phyloP scores from a whole-genome alignment of 1,140 invertebrate species.

The Pissodes strobi region DNA sequence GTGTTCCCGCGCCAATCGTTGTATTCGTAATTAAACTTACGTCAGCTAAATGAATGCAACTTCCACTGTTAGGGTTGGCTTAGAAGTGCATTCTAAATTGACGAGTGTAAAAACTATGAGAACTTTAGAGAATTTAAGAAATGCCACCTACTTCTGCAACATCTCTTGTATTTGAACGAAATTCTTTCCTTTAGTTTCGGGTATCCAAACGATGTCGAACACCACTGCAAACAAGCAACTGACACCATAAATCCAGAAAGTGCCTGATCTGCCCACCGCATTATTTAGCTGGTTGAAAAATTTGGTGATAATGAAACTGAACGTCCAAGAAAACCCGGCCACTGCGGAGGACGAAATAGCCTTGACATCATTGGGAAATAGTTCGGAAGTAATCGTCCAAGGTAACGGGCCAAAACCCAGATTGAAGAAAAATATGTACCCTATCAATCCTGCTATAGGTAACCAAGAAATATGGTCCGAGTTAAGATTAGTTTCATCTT shows the following conservation, averaged over 20 bases:
- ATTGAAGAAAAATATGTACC: conserved; percentile 70
- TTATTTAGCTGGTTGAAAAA: conserved; percentile 61
- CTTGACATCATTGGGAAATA: conserved; percentile 72
- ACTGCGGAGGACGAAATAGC: conserved; percentile 69
- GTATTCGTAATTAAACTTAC: too few relatives aligned
- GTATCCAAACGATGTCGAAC: conserved; percentile 69
- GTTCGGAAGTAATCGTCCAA: conserved; percentile 71
- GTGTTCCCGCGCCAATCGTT: too few relatives aligned
- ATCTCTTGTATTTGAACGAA: conserved; percentile 58
- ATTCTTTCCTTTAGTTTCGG: conserved; percentile 81
- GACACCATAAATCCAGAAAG: conserved; percentile 73
- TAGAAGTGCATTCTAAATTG: too few relatives aligned
- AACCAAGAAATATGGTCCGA: conserved; percentile 60
- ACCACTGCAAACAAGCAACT: conserved; percentile 64
- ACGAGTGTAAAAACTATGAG: too few relatives aligned
- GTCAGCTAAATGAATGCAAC: too few relatives aligned
- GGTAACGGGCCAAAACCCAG: conserved; percentile 73
- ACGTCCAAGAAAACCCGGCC: conserved; percentile 68
- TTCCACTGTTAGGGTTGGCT: too few relatives aligned
- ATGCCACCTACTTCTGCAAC: conserved; percentile 22
- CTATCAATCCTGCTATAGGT: conserved; percentile 66
- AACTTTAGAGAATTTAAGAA: too few relatives aligned
- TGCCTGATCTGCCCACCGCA: conserved; percentile 63
- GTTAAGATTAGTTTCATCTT: conserved; percentile 50
- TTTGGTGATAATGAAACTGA: conserved; percentile 73